Evolutionary conservation across 2,797 vertebrate genomes (phyloP).

Genomic region (Schizopygopsis malacanthus): DNA sequence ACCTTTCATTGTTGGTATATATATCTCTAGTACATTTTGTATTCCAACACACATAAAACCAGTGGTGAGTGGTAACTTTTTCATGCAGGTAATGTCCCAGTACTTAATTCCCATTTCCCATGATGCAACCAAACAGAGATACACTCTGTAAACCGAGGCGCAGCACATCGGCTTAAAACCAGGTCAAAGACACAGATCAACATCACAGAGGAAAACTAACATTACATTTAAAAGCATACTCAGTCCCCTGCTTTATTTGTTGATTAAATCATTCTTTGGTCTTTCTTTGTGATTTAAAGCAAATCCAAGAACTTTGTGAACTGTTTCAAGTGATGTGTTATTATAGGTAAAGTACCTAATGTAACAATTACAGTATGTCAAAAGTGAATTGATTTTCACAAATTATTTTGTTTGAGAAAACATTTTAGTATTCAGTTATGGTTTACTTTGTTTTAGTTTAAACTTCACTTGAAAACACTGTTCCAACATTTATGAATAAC

Average conservation of each 20-base stretch:
- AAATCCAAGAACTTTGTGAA: neutral
- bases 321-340: neutral
- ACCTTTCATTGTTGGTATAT: neutral
- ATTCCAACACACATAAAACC: neutral
- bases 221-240: neutral
- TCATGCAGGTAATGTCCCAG: neutral
- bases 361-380: neutral
- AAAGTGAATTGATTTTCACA: neutral
- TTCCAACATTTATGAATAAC: neutral
- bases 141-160: neutral
- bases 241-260: neutral
- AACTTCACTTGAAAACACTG: neutral
- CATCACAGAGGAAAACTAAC: neutral
- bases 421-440: neutral
- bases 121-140: neutral
- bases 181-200: slow-evolving; percentile 2
- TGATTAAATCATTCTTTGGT: neutral
- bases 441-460: neutral
- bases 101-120: neutral
- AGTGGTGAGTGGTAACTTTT: neutral
- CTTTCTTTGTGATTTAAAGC: neutral
- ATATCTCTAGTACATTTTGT: neutral
- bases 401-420: neutral
- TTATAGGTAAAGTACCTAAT: neutral
- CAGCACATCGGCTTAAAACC: neutral